These are phyloP conservation scores for Drosophila anomalata DNA, from an alignment of 2,888 invertebrate genomes.

Conservation along the genomic window DNA sequence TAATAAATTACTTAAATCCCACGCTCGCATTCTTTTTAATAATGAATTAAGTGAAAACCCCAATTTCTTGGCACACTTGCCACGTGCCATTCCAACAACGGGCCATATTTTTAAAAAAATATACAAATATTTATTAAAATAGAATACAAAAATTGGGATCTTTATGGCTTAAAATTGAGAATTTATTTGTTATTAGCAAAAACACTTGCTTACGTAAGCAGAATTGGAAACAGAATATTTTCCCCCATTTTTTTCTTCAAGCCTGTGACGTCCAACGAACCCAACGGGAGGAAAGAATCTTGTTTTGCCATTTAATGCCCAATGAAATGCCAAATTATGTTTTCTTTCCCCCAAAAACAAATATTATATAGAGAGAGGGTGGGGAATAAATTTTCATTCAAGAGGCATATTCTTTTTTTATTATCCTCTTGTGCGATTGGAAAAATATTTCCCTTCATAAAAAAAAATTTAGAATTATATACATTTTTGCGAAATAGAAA, in stretches of 20 bases:
- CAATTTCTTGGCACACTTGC: constrained; percentile 22
- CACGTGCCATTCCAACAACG: constrained; percentile 39
- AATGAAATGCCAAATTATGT: constrained; percentile 36
- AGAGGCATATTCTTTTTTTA: constrained; percentile 37
- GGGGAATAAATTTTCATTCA: constrained; percentile 37
- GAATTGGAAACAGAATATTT: constrained; percentile 46
- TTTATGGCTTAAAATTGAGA: constrained; percentile 70
- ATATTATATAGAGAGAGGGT: constrained; percentile 2
- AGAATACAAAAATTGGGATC: constrained; percentile 26
- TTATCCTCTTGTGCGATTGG: constrained; percentile 36
- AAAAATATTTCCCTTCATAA: constrained; percentile 10
- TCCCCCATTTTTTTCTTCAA: constrained; percentile 25
- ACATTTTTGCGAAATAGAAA: constrained; percentile 26
- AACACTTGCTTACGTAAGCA: constrained; percentile 70
- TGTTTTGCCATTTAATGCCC: constrained; percentile 41
- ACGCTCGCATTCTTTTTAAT: no score
- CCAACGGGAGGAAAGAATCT: constrained; percentile 35
- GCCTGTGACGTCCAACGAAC: constrained; percentile 56
- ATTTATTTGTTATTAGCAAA: constrained; percentile 72
- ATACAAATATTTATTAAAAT: constrained; percentile 27
- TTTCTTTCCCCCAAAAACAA: constrained; percentile 28
- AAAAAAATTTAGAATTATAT: constrained; percentile 11
- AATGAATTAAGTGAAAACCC: neutral
- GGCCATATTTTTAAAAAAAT: constrained; percentile 20
- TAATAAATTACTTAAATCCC: no score